Conservation (phyloP, 2,888 invertebrate species). For the Seira sanloemensis region DNA sequence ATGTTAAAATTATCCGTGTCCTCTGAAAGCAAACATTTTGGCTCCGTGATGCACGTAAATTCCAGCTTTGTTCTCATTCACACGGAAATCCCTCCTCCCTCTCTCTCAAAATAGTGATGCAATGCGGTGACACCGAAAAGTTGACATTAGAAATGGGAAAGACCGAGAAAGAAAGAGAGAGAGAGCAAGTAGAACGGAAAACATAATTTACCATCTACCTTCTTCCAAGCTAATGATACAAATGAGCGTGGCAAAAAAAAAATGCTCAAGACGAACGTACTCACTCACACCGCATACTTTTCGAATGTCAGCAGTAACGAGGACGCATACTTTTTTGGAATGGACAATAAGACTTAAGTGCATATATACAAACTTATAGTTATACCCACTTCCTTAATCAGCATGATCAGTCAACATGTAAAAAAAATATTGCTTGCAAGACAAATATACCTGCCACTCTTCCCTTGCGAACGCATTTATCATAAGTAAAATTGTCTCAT, state of each 20-base stretch:
- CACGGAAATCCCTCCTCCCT: constrained; percentile 13
- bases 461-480: constrained; percentile 64
- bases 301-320: constrained; percentile 25
- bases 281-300: neutral
- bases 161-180: too few species aligned
- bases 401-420: constrained; percentile 59
- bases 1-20: too few species aligned
- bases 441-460: constrained; percentile 67
- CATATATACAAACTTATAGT: constrained; percentile 2
- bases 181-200: too few species aligned
- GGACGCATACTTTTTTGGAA: constrained; percentile 17
- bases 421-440: constrained; percentile 45
- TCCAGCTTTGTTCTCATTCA: constrained; percentile 29
- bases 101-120: neutral
- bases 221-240: constrained; percentile 44
- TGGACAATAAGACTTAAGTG: neutral
- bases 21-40: too few species aligned
- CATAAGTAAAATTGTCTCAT: constrained; percentile 69
- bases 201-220: too few species aligned
- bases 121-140: constrained; percentile 43
- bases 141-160: constrained; percentile 43
- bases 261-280: neutral
- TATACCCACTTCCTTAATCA: constrained; percentile 19
- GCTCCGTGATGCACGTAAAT: neutral
- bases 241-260: constrained; percentile 23